Evolutionary conservation across 2,113 vertebrate species (phyloP).

Genomic region (Falcunculus frontatus): DNA sequence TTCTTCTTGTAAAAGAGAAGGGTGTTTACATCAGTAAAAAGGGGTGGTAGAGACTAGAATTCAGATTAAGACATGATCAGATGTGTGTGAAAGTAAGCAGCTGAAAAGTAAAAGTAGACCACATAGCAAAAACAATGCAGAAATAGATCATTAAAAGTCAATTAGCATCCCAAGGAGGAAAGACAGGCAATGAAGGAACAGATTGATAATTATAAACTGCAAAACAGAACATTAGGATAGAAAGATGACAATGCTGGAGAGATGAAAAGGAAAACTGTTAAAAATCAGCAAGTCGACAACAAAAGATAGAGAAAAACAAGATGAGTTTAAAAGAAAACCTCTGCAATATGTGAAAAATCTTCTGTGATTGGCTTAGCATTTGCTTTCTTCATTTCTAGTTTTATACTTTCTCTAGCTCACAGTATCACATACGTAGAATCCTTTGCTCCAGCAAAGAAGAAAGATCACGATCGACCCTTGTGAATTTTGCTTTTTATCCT

Average conservation of each 20-base stretch:
- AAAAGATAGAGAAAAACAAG: background rate
- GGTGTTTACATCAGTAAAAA: background rate
- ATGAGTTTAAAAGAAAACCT: background rate
- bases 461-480: background rate
- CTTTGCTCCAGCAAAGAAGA: background rate
- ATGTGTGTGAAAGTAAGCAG: background rate
- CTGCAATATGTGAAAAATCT: background rate
- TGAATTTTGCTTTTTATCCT: background rate
- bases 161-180: background rate
- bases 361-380: background rate
- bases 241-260: background rate
- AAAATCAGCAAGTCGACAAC: background rate
- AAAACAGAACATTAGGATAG: background rate
- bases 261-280: background rate
- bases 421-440: background rate
- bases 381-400: background rate
- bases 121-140: background rate
- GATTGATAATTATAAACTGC: constrained; percentile 6
- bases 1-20: background rate
- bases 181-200: background rate
- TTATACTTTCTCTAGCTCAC: background rate
- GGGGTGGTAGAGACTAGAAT: background rate
- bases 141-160: constrained; percentile 26
- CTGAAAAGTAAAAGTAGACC: background rate
- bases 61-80: background rate